Base-by-base conservation (phyloP, 2,113 vertebrate genomes). In the Syrmaticus mikado region DNA sequence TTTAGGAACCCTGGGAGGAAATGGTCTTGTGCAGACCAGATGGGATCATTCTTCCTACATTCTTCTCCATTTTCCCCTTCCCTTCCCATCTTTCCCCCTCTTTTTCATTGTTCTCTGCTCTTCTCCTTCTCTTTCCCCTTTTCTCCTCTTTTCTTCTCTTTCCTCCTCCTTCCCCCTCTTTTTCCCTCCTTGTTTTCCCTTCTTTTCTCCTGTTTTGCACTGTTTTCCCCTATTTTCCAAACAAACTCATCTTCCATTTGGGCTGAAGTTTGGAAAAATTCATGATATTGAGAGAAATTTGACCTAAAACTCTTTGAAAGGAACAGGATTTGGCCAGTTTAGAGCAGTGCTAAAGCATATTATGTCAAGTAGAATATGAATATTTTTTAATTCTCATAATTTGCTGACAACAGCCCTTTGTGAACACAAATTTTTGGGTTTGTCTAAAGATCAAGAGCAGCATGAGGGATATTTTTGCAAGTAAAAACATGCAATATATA, bases 371-470 rank as follows among this genome's bases (percentile, higher is more conserved):
- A 0, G 2, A 61, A 80, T 28, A 80, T 57, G 79, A 1, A 27
- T 46, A 32, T 21, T 0, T 61, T 75, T 74, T 9, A 36, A 8
- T 55, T 40, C 55, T 74, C 61, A 3, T 2, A 0, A n/a, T 87
- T 13, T 82, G 85, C 85, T 94, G 95, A 8, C 48, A 68, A 73
- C 86, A 93, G 89, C 68, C 48, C 36, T 90, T 53, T n/a, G 43
- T 25, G 68, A 55, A 22, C 67, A 52, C 48, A 80, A 62, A 66
- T 62, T 10, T 46, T 53, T 52, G 89, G 86, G 60, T 80, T 86
- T 86, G 50, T 55, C 88, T 62, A 50, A 62, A 83, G 88, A 92
- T 80, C 94, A 90, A 88, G 76, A 58, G 58, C 21, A 18, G 68
- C 72, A 73, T 43, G 36, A 83, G 60, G 41, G 43, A n/a, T 83